Percentiles rank a stretch among this genome's conserved stretches.
Conservation (phyloP, 2,113 vertebrate genomes). For the Megaceryle torquata region DNA sequence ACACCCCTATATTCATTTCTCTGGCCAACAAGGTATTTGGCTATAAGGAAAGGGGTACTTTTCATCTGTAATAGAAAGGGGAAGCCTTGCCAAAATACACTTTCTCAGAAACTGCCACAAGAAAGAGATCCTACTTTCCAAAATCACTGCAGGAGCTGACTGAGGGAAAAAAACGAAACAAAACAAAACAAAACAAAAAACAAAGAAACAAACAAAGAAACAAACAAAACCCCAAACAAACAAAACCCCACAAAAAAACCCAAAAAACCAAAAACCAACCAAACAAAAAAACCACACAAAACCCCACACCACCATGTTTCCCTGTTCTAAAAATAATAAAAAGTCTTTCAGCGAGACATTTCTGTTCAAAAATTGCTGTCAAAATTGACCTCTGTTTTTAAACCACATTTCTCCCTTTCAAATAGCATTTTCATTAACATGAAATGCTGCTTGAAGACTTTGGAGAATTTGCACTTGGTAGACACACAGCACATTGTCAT, state of each 20-base stretch:
- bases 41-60: not conserved
- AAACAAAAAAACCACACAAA: too few relatives aligned
- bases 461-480: not conserved
- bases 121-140: not conserved
- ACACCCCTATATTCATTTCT: not conserved
- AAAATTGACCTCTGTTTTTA: constrained; percentile 9
- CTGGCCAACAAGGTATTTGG: not conserved
- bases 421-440: not conserved
- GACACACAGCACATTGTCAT: not conserved
- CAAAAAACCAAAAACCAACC: too few relatives aligned
- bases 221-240: too few relatives aligned
- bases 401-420: not conserved
- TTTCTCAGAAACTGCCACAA: not conserved
- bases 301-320: not conserved
- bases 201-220: too few relatives aligned
- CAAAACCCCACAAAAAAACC: too few relatives aligned
- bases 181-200: too few relatives aligned
- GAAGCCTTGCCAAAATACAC: not conserved
- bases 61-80: not conserved
- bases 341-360: not conserved
- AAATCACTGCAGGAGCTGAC: not conserved
- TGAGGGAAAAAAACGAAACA: not conserved
- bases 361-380: not conserved
- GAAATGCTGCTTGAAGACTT: not conserved
- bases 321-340: not conserved